phyloP scores from a whole-genome alignment of 2,797 vertebrate genomes.

The Phalanger gymnotis region DNA sequence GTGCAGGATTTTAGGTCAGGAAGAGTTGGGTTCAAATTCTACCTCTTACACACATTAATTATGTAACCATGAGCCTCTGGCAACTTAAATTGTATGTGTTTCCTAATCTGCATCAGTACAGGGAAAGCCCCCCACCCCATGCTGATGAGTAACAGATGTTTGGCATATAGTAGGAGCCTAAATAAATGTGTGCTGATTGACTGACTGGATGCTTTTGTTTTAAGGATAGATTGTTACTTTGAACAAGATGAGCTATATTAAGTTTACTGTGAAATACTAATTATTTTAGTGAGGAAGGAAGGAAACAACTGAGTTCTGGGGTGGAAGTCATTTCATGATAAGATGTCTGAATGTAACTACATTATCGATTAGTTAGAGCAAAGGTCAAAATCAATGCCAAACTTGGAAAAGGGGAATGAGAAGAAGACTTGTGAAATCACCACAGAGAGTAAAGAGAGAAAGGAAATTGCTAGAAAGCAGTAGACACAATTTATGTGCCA shows the following conservation, averaged over 20 bases:
- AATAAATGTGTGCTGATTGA: not conserved
- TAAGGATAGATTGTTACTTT: not conserved
- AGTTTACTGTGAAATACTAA: not conserved
- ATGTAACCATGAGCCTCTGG: not conserved
- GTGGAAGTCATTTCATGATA: too few species aligned
- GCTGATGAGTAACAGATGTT: not conserved
- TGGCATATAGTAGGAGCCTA: not conserved
- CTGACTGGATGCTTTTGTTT: not conserved
- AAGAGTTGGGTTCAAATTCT: conserved; percentile 29
- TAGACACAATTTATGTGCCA: not conserved
- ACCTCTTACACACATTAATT: not conserved
- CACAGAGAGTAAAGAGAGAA: not conserved
- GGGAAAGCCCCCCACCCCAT: not conserved
- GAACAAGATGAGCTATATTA: not conserved
- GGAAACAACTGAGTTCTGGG: not conserved
- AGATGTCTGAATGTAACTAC: not conserved
- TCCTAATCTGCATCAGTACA: not conserved
- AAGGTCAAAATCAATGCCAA: not conserved
- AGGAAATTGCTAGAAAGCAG: not conserved
- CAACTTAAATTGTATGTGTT: not conserved
- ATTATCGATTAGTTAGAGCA: not conserved
- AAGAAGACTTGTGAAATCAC: not conserved
- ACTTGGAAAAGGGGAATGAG: not conserved
- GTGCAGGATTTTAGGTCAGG: not conserved
- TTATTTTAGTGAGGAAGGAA: not conserved